Conservation (phyloP, 2,888 invertebrate species). For the Ptilodon capucinus region DNA sequence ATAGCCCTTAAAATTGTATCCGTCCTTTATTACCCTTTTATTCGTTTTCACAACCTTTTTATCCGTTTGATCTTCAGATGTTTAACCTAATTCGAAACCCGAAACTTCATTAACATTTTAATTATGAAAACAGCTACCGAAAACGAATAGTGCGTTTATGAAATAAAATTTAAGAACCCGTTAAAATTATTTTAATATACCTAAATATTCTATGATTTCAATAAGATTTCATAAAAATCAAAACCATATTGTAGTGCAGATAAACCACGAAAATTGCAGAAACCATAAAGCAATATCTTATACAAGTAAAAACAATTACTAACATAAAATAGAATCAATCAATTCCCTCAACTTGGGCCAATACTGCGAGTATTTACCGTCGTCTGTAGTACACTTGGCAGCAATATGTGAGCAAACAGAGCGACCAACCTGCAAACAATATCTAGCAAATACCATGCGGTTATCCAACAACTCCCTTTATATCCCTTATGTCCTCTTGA, state of each 20-base stretch:
- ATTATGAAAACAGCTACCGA: not conserved
- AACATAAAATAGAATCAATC: not conserved
- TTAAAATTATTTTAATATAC: too few relatives aligned
- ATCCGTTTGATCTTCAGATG: not conserved
- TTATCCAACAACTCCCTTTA: too few relatives aligned
- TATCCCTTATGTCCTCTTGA: too few relatives aligned
- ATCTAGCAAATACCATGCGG: not conserved
- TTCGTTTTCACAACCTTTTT: not conserved
- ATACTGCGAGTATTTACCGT: not conserved
- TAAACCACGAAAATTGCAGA: too few relatives aligned
- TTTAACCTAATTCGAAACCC: not conserved
- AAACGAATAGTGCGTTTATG: not conserved
- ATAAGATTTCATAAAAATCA: too few relatives aligned
- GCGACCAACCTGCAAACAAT: not conserved
- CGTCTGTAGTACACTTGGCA: not conserved
- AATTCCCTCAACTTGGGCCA: not conserved
- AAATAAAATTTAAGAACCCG: too few relatives aligned
- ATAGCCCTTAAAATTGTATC: not conserved
- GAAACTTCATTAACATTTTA: not conserved
- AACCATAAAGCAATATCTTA: not conserved
- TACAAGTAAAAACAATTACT: not conserved
- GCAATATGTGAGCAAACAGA: not conserved
- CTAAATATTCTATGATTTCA: too few relatives aligned
- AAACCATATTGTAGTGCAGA: too few relatives aligned
- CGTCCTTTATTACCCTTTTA: not conserved